A percentile compares a stretch with the other conserved stretches of the same genome.
These are phyloP conservation scores for Lichenostomus cassidix DNA, from an alignment of 2,113 vertebrate species.

Conservation along the genomic window DNA sequence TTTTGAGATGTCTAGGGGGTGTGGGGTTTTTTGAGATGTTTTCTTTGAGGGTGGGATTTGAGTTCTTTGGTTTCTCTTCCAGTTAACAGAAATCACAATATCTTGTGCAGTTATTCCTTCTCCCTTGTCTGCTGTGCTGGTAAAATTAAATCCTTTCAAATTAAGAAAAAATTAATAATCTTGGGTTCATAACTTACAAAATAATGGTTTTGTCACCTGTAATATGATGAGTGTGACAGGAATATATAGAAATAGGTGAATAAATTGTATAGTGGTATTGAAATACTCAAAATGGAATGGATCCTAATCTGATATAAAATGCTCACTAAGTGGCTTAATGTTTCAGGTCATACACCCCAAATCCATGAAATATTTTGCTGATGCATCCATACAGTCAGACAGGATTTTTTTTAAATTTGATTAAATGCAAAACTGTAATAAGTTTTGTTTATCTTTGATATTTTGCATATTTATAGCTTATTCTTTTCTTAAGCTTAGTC, in stretches of 20 bases:
- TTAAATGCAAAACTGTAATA: background rate
- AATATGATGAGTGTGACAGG: background rate
- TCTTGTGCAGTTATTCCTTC: background rate
- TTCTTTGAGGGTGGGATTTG: background rate
- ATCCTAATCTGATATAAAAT: background rate
- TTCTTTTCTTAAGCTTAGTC: background rate
- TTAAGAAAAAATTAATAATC: background rate
- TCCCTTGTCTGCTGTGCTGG: background rate
- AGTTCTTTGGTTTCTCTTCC: fast-evolving
- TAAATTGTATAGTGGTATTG: background rate
- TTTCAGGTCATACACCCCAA: background rate
- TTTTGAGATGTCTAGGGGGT: background rate
- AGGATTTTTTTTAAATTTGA: background rate
- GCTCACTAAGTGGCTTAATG: background rate
- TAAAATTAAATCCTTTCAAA: background rate
- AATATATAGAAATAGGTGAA: background rate
- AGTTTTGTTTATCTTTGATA: background rate
- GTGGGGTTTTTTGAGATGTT: fast-evolving
- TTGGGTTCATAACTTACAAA: background rate
- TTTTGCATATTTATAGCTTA: background rate
- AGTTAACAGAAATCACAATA: background rate
- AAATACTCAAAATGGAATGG: background rate
- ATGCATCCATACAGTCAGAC: background rate
- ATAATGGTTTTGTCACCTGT: background rate
- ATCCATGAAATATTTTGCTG: background rate